Base-by-base conservation (phyloP, 2,888 invertebrate genomes). In the Rhodophaea formosa region DNA sequence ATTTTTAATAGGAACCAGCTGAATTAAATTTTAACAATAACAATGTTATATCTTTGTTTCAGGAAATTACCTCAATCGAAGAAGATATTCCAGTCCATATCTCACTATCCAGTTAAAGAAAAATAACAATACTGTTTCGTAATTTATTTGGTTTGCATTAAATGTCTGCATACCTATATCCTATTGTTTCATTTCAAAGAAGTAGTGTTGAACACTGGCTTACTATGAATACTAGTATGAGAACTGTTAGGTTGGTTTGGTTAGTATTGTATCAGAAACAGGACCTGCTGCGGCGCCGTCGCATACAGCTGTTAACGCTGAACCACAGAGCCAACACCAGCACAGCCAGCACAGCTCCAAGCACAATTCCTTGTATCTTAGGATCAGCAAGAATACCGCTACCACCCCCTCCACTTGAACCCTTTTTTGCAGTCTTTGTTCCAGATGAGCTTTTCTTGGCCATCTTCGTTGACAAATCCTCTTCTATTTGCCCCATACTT, bases 241-340 rank as follows among this genome's bases (percentile, higher is more conserved):
- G 23, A 23, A 39, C 12, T 39, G 12, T 39, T n/a, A 3, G 10
- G 39, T n/a, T 10, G 39, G 10, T 5, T n/a, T 39, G n/a, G n/a
- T 39, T 39, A 5, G n/a, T n/a, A 12, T 6, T 39, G 39, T 12
- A 3, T 39, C 39, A 39, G n/a, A 12, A 39, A 12, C 12, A 10
- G 12, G 12, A 12, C 5, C 39, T n/a, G 39, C n/a, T 10, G 5
- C 77, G 72, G 1, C 77, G 71, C 6, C 78, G 69, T 0, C 75
- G 68, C 12, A 79, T 58, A 58, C 84, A 83, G 23, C 69, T 69
- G 0, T 68, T 74, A 61, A 75, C 81, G 14, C 81, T 75, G 57
- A 75, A 81, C 75, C 79, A 84, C 3, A 82, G 17, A 1, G 70
- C 68, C 7, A 84, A 58, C 1, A 86, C 69, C 7, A 84, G 58